Percentiles rank a stretch among this genome's conserved stretches.
Conservation (phyloP, 2,797 vertebrate species). For the Etheostoma perlongum region DNA sequence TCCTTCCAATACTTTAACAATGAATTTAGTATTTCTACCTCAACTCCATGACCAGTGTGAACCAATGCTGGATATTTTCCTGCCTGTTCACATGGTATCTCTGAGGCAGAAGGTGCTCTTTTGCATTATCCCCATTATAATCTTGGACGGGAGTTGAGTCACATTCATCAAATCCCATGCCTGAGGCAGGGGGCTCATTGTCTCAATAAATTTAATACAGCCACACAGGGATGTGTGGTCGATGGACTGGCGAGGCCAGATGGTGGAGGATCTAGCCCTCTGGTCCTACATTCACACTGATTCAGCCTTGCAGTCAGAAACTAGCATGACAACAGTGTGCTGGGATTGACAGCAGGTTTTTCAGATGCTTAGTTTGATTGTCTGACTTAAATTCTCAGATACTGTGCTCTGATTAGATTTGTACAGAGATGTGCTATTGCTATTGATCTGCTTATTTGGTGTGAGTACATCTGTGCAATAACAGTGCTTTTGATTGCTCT, state of each 20-base stretch:
- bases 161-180: conserved; percentile 84
- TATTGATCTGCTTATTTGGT: conserved; percentile 48
- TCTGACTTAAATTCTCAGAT: conserved; percentile 45
- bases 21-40: conserved; percentile 17
- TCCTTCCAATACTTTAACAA: conserved; percentile 8
- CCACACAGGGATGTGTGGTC: conserved; percentile 67
- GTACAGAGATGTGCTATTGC: conserved; percentile 43
- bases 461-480: conserved; percentile 13
- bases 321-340: conserved; percentile 40
- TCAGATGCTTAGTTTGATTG: conserved; percentile 58
- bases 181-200: conserved; percentile 80
- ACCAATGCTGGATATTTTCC: conserved; percentile 37
- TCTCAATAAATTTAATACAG: conserved; percentile 83
- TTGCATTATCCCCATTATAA: conserved; percentile 82
- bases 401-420: conserved; percentile 41
- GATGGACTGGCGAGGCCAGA: conserved; percentile 77
- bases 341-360: conserved; percentile 59
- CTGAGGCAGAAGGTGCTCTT: conserved; percentile 76
- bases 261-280: conserved; percentile 75
- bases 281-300: conserved; percentile 64
- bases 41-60: conserved; percentile 18
- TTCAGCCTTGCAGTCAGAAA: conserved; percentile 63
- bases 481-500: not conserved
- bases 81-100: conserved; percentile 50
- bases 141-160: conserved; percentile 80